Evolutionary conservation across 2,797 vertebrate genomes (phyloP), one percentile per base, ranked within the genome.

Genomic region (Pangasius sanitwongsei): DNA sequence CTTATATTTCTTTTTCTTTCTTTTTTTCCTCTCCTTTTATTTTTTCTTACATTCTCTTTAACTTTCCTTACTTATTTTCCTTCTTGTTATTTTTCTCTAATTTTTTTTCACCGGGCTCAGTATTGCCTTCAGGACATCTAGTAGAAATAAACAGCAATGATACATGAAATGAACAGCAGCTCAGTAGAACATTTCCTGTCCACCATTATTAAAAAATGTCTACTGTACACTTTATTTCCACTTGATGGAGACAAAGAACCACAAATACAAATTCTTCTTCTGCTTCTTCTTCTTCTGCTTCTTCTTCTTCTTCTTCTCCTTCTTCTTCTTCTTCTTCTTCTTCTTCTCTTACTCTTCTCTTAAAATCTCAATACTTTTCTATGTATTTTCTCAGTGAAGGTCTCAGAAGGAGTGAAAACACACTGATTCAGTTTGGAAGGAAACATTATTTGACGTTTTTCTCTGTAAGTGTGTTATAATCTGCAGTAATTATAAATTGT

Each of bases 221-320:
- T 78, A 16, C 48, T 50, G 4, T 80, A 18, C 59, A 65, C 59
- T 16, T 44, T 44, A 65, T 16, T 61, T 41, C 61, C 83, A 84
- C 83, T 61, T 55, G 83, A 53, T 84, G 83, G 83, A 28, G 83
- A 84, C 63, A 84, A 50, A 84, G 41, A 84, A 31, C 63, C 44
- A 65, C 7, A 53, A 50, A 84, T 65, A 65, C 82, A 65, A 84
- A 31, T 20, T 3, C 13, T 16, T 23, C 34, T 70, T 18, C 69
- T 70, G 11, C 37, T 37, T 37, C 37, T 37, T 37, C 37, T 37
- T 3, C 37, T 37, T 37, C 20, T 11, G n/a, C 31, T 37, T 20
- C 34, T 70, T 18, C 69, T 70, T 28, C 37, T 37, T 37, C 37
- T 37, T 37, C 37, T 37, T 3, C 37, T 37, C 37, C 34, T 70